These are phyloP conservation scores for Apotomis betuletana DNA, from an alignment of 2,888 invertebrate species.

Conservation along the genomic window DNA sequence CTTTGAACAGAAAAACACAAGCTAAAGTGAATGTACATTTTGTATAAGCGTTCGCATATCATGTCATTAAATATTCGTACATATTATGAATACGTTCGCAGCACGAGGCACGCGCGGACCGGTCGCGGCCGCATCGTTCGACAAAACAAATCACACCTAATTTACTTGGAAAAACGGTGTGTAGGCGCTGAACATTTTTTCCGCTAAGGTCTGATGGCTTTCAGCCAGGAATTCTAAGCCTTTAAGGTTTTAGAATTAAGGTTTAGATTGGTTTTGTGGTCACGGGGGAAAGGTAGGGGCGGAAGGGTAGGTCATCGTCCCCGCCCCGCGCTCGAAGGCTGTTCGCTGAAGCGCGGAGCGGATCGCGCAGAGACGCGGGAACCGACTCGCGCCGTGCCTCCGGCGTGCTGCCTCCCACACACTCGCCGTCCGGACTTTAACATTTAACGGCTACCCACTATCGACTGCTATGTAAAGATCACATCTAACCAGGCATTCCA, in stretches of 20 bases:
- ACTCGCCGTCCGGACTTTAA: neutral
- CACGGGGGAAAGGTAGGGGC: neutral
- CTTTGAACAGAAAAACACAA: slow-evolving; percentile 19
- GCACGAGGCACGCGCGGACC: slow-evolving; percentile 48
- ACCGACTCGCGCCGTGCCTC: slow-evolving; percentile 12
- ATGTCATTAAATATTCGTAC: slow-evolving; percentile 45
- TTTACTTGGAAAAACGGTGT: slow-evolving; percentile 68
- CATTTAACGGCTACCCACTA: no score
- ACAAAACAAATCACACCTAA: slow-evolving; percentile 67
- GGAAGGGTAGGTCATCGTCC: slow-evolving; percentile 65
- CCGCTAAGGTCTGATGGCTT: slow-evolving; percentile 43
- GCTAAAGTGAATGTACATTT: slow-evolving; percentile 43
- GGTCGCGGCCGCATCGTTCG: slow-evolving; percentile 36
- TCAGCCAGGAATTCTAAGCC: slow-evolving; percentile 49
- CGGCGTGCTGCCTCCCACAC: neutral
- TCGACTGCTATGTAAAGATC: neutral
- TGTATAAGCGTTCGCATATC: slow-evolving; percentile 40
- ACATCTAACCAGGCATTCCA: slow-evolving; percentile 15
- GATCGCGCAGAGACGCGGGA: slow-evolving; percentile 49
- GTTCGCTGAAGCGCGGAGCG: slow-evolving; percentile 47
- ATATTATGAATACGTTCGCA: slow-evolving; percentile 46
- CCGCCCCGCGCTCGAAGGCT: slow-evolving; percentile 51
- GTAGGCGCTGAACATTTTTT: slow-evolving; percentile 68
- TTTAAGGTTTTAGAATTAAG: slow-evolving; percentile 63
- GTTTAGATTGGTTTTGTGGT: slow-evolving; percentile 51